phyloP scores from a whole-genome alignment of 2,888 invertebrate genomes.

The Oligia fasciuncula region DNA sequence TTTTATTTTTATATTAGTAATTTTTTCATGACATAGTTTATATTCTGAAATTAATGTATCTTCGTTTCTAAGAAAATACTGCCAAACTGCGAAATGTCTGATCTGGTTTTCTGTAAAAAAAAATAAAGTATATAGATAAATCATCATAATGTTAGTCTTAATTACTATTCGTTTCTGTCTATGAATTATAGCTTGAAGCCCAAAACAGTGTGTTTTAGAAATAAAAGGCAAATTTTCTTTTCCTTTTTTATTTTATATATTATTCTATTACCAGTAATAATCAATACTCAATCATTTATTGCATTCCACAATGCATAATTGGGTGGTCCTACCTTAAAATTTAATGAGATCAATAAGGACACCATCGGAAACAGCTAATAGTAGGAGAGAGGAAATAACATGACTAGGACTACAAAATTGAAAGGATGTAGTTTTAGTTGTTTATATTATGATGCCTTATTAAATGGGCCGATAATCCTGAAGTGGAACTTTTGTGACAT shows the following conservation, averaged over 20 bases:
- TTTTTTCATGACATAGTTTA: background rate
- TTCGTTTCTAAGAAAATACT: conserved; percentile 1
- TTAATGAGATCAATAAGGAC: conserved; percentile 2
- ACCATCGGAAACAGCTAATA: background rate
- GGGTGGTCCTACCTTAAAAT: background rate
- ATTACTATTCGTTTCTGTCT: background rate
- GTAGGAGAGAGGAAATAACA: background rate
- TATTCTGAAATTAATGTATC: background rate
- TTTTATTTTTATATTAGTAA: no score
- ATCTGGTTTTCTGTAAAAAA: background rate
- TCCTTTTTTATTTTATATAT: background rate
- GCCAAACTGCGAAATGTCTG: background rate
- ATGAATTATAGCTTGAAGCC: background rate
- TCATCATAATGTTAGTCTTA: background rate
- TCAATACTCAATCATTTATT: background rate
- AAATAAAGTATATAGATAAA: no score
- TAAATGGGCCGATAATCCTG: conserved; percentile 22
- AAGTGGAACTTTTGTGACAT: conserved; percentile 18
- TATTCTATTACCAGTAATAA: background rate
- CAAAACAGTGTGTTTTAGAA: background rate
- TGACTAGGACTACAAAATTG: background rate
- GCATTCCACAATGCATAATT: background rate
- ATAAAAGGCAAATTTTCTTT: background rate
- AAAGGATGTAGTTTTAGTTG: background rate
- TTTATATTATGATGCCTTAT: conserved; percentile 5